These are phyloP conservation scores for Heliconius hortense DNA, from an alignment of 2,888 invertebrate species.

Conservation along the genomic window DNA sequence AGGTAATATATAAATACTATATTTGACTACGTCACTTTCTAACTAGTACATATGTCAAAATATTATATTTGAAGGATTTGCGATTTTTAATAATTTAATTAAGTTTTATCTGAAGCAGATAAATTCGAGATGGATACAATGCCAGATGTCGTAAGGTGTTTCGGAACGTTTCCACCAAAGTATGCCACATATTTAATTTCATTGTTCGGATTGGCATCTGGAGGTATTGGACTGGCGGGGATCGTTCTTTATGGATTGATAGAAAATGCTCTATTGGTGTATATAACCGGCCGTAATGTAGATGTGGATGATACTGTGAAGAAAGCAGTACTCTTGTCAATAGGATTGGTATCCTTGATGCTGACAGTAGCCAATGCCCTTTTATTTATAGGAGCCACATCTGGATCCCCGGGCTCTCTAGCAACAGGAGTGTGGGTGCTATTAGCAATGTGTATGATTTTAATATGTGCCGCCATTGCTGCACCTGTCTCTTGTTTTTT, in stretches of 20 bases:
- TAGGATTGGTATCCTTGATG: slow-evolving; percentile 50
- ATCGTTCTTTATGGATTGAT: slow-evolving; percentile 53
- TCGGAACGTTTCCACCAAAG: slow-evolving; percentile 50
- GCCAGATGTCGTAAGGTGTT: slow-evolving; percentile 52
- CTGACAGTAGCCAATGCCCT: slow-evolving; percentile 46
- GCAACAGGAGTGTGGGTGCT: slow-evolving; percentile 42
- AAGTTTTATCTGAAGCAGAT: not conserved
- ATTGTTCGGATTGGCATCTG: slow-evolving; percentile 50
- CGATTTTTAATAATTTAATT: not conserved
- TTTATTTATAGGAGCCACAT: slow-evolving; percentile 48
- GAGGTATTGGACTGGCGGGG: slow-evolving; percentile 49
- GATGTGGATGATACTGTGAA: slow-evolving; percentile 47
- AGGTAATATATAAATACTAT: not conserved
- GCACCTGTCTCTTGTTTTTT: slow-evolving; percentile 55
- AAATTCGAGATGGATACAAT: slow-evolving; percentile 34
- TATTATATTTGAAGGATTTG: not conserved
- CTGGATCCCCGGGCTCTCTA: slow-evolving; percentile 27
- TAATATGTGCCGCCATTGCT: slow-evolving; percentile 44
- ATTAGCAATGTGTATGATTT: slow-evolving; percentile 46
- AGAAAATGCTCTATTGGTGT: slow-evolving; percentile 46
- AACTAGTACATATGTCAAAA: not conserved
- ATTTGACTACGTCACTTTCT: not conserved
- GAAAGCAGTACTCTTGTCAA: slow-evolving; percentile 47
- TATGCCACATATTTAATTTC: slow-evolving; percentile 54
- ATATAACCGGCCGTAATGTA: slow-evolving; percentile 20